Base-by-base conservation (phyloP, 2,888 invertebrate genomes). In the Oscheius sp. region DNA sequence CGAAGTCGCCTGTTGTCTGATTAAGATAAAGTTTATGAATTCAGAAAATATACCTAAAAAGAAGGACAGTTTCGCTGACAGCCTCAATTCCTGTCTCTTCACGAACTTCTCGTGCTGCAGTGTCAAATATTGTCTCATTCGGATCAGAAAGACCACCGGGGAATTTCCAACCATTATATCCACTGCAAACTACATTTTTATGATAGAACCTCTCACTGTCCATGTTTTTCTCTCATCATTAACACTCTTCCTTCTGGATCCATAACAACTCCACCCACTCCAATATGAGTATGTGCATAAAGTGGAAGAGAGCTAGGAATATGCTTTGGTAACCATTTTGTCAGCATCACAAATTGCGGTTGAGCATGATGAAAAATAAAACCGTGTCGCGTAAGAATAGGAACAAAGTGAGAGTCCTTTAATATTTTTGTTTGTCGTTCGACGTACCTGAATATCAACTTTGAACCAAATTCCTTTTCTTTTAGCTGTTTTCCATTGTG, bases 111-210 rank as follows among this genome's bases (percentile, higher is more conserved):
- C 64, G 17, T n/a, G 50, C 50, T 3, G 64, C 64, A 2, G 64
- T 64, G 12, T 50, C 30, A 20, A 64, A 38, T 14, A 64, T 41
- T 6, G 50, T 12, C 26, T 64, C 64, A 5, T 41, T 41, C 2
- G 64, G 64, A 36, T 64, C 64, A 14, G 64, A 64, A 12, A 64
- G 64, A 20, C 64, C 64, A n/a, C 64, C 64, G 9, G 64, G 64
- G 41, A 64, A 64, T 36, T 64, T 64, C 64, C 64, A 64, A 20
- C 64, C 64, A 6, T 6, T 12, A 22, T 64, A 64, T 28, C 17
- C n/a, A 12, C 64, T 64, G 36, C 8, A 38, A 54, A 33, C 2
- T 4, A 4, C 5, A 17, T 14, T 30, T 54, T 51, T 20, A 14
- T 14, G 47, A 17, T 5, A 17, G 2, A 26, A 9, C 26, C 3